These are phyloP conservation scores for western clawed frog (Xenopus tropicalis) DNA, from an alignment of 2,113 vertebrate genomes.

Conservation along the genomic window UCB_Xtro_10.0 CM004449.2:89062001-89062500, in stretches of 20 bases:
- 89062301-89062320: conserved; percentile 44
- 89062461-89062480: background rate
- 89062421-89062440: background rate
- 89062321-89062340: conserved; percentile 36
- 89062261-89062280: conserved; percentile 56
- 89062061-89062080: background rate
- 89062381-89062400: accelerated
- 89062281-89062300: conserved; percentile 46
- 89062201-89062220: conserved; percentile 63
- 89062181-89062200: conserved; percentile 55
- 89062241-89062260: conserved; percentile 62
- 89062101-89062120: background rate
- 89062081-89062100: background rate
- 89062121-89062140: conserved; percentile 13
- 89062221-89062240: conserved; percentile 67
- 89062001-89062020: background rate
- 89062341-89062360: conserved; percentile 18
- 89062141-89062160: conserved; percentile 23
- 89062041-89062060: background rate
- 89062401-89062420: background rate
- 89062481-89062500: background rate
- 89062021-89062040: background rate
- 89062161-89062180: conserved; percentile 42
- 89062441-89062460: no score
- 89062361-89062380: conserved; percentile 4